Base-by-base conservation (phyloP, 2,113 vertebrate species). In the Papio anubis region DNA sequence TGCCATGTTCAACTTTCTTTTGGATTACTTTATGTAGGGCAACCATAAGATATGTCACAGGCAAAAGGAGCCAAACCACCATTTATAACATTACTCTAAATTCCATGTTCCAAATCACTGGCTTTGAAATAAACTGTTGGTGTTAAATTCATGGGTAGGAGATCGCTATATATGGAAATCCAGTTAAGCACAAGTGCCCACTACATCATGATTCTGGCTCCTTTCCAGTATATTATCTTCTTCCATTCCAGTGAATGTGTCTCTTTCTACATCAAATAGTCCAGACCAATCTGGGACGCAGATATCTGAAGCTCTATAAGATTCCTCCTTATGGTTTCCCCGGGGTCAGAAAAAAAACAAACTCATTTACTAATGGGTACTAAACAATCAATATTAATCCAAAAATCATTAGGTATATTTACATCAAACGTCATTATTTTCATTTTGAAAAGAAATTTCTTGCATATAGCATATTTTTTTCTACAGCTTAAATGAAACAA, bases 91-190 rank as follows among this genome's bases (percentile, higher is more conserved):
- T 61, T 61, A 75, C 76, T 90, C 61, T 78, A 43, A 90, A 76
- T 48, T 90, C 86, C 76, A 78, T n/a, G 73, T 89, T 97, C 72
- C 45, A 48, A 91, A 30, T 78, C 78, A 82, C 59, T 52, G 90
- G 43, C 79, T 95, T 78, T 97, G 90, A 96, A 83, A 79, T 89
- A 96, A 92, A 92, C 52, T 18, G 68, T 88, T 75, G 52, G 80
- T 52, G 92, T 92, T 40, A 78, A 90, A 90, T 82, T 23, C 20
- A 12, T 6, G 79, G 79, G 27, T 30, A 88, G 50, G 38, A 45
- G 35, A 96, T 73, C 79, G 95, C 96, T 68, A 79, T 90, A 87
- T 92, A 90, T n/a, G 73, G 93, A 89, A 93, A 92, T 66, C n/a
- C 61, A 87, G 73, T 25, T 81, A 40, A 57, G 55, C 23, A 10